phyloP scores from a whole-genome alignment of 2,797 vertebrate genomes.

The Pantherophis alleghaniensis region DNA sequence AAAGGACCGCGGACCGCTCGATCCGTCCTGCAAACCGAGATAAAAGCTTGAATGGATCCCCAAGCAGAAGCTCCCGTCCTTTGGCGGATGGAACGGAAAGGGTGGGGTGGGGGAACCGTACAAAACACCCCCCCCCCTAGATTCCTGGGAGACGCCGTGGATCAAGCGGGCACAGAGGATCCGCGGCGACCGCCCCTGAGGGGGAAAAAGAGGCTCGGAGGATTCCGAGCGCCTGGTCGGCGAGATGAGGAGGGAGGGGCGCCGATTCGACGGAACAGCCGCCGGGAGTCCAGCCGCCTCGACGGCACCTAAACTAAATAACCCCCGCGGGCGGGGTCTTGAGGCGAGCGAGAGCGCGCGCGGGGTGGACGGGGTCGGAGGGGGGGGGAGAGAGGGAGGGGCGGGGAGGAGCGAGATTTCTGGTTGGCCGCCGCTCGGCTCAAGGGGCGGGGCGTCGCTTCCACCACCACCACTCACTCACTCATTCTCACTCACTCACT shows the following conservation, averaged over 20 bases:
- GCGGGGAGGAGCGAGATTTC: neutral
- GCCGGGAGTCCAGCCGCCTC: neutral
- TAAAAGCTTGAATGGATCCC: neutral
- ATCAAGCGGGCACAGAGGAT: neutral
- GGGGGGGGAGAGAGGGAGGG: rapidly evolving
- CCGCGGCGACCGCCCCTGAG: neutral
- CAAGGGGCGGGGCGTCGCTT: neutral
- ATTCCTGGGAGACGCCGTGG: neutral
- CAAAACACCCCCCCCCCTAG: neutral
- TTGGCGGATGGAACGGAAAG: neutral
- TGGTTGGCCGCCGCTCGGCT: neutral
- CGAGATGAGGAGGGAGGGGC: neutral
- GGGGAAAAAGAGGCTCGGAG: neutral
- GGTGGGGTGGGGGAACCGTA: neutral
- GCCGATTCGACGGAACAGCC: neutral
- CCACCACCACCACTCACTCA: neutral
- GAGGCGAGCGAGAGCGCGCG: neutral
- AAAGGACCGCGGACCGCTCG: neutral
- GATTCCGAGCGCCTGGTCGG: neutral
- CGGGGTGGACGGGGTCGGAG: neutral
- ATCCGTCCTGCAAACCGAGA: neutral
- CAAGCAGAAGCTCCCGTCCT: neutral
- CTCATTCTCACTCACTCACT: too few relatives aligned
- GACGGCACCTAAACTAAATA: neutral
- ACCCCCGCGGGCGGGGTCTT: neutral